Evolutionary conservation across 2,888 invertebrate genomes (phyloP), one percentile per base, ranked within the genome.

Genomic region (Pocota personata): DNA sequence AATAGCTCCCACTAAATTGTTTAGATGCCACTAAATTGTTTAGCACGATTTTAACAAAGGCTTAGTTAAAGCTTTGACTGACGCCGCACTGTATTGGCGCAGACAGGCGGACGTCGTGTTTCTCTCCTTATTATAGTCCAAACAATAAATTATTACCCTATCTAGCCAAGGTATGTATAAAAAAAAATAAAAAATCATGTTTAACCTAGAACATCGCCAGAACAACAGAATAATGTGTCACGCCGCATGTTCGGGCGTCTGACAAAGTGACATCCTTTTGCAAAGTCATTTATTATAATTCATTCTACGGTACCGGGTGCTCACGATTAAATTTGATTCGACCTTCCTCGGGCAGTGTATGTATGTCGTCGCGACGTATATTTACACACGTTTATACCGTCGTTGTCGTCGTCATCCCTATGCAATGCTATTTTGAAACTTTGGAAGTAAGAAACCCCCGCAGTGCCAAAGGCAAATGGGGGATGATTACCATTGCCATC

Each of bases 241-340:
- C 79, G 84, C 79, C 69, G 80, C 80, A 80, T 84, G 80, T 84
- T 80, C 40, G 71, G 69, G 69, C 80, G 62, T 84, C 64, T 84
- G 75, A 84, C 80, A 84, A 84, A 84, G 75, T 84, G 84, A 84
- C 84, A 84, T 84, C 80, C 80, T 64, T 80, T 84, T 35, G 50
- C 80, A 57, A 66, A 80, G 64, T 80, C 84, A 84, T 84, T 84
- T 84, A 84, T 84, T 84, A 84, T 84, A 84, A 84, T 84, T 84
- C 84, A 57, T 71, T 71, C 55, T 43, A 40, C 57, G 58, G 52
- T 50, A 62, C 79, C 35, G 58, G 69, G 30, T 71, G 67, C 55
- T 64, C 57, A 72, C 55, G 64, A 64, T 57, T 60, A 77, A 77
- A 77, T 77, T 77, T 50, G 55, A 62, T 69, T 69, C 79, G 84